Conservation (phyloP, 2,113 vertebrate species). For the Albula goreensis region DNA sequence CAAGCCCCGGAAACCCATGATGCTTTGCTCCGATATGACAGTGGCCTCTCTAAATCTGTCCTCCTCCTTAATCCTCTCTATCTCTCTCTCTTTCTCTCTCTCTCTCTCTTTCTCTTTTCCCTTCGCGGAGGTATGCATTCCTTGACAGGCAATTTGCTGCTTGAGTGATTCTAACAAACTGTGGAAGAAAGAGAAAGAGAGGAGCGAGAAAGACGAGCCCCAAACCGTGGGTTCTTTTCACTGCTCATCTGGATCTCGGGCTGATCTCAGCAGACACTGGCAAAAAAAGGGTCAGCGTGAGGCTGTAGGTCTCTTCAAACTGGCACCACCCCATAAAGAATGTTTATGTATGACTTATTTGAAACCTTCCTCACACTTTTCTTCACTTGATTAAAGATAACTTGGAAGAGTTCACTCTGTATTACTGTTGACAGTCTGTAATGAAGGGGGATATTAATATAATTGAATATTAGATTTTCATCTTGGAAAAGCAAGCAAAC, state of each 20-base stretch:
- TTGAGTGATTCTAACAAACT: constrained; percentile 41
- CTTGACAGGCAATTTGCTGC: constrained; percentile 51
- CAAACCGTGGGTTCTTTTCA: not conserved
- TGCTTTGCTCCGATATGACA: not conserved
- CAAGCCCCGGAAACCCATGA: not conserved
- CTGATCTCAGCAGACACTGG: not conserved
- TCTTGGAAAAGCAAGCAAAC: not conserved
- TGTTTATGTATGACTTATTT: no score
- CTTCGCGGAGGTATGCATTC: constrained; percentile 29
- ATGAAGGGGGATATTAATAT: not conserved
- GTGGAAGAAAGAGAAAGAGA: constrained; percentile 21
- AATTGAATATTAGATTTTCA: not conserved
- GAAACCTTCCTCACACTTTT: no score
- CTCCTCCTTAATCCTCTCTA: constrained; percentile 2
- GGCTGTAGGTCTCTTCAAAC: not conserved
- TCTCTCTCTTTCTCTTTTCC: constrained; percentile 4
- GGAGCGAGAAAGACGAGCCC: not conserved
- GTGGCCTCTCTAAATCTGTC: not conserved
- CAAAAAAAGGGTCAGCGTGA: not conserved
- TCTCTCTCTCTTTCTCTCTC: constrained; percentile 7
- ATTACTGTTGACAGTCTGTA: not conserved
- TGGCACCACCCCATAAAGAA: not conserved
- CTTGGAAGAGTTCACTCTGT: no score
- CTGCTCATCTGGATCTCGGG: not conserved
- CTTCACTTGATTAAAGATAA: no score